Percentiles rank a stretch among this genome's conserved stretches.
phyloP scores from a whole-genome alignment of 2,797 vertebrate species.

The Ctenopoma multispine region DNA sequence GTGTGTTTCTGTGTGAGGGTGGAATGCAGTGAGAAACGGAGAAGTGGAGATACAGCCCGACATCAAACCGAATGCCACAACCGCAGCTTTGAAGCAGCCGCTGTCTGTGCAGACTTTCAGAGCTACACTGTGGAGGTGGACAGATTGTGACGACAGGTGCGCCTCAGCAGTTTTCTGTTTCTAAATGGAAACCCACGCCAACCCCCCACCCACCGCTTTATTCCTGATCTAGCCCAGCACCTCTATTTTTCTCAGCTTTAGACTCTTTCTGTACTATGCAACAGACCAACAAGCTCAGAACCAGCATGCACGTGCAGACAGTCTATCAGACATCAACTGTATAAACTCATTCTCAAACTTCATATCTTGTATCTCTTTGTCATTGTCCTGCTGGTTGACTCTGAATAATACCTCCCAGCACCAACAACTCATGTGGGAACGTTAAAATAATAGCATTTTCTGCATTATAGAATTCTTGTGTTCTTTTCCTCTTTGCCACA shows the following conservation, averaged over 20 bases:
- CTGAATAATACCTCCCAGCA: background rate
- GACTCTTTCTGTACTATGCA: background rate
- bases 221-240: constrained; percentile 41
- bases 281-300: background rate
- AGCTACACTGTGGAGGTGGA: constrained; percentile 66
- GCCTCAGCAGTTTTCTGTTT: constrained; percentile 71
- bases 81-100: constrained; percentile 33
- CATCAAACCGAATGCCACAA: constrained; percentile 6
- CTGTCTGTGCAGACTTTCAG: constrained; percentile 36
- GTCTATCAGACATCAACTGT: background rate
- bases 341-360: constrained; percentile 13
- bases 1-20: background rate
- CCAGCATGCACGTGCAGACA: background rate
- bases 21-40: constrained; percentile 5
- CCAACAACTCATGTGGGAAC: constrained; percentile 3
- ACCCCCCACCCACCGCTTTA: constrained; percentile 56
- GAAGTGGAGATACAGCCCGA: constrained; percentile 4
- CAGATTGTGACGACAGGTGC: constrained; percentile 81
- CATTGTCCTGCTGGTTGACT: background rate
- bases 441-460: constrained; percentile 24
- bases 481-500: constrained; percentile 17
- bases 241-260: constrained; percentile 43
- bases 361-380: background rate
- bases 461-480: constrained; percentile 30
- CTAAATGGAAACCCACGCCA: constrained; percentile 68